These are phyloP conservation scores for Conops quadrifasciatus DNA, from an alignment of 2,888 invertebrate species.

Conservation along the genomic window DNA sequence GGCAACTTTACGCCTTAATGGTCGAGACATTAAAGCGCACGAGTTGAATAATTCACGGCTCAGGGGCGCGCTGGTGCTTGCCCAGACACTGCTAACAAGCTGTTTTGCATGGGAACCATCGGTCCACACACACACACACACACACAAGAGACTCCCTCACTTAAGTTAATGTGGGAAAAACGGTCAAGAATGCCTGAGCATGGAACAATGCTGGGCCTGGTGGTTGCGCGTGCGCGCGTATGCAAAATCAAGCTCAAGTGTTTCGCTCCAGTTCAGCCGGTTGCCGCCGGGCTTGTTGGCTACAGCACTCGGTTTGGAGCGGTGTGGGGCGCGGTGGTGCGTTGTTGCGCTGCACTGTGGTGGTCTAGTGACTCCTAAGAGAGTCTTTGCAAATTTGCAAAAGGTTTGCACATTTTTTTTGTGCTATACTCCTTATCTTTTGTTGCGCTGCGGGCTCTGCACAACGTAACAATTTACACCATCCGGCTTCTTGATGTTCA, in stretches of 20 bases:
- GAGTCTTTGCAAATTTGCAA: conserved; percentile 31
- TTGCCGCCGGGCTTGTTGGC: neutral
- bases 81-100: conserved; percentile 51
- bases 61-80: neutral
- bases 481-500: conserved; percentile 31
- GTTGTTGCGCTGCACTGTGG: too few relatives aligned
- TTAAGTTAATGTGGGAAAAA: conserved; percentile 59
- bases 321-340: too few relatives aligned
- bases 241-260: conserved; percentile 17
- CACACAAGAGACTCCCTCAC: conserved; percentile 18
- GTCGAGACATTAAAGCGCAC: conserved; percentile 31
- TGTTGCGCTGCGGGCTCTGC: conserved; percentile 43
- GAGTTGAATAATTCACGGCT: conserved; percentile 35
- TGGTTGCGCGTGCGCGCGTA: conserved; percentile 1
- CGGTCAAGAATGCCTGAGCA: conserved; percentile 56
- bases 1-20: conserved; percentile 22
- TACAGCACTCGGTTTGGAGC: too few relatives aligned
- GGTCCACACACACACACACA: conserved; percentile 25
- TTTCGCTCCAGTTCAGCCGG: neutral
- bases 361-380: neutral
- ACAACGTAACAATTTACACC: conserved; percentile 41
- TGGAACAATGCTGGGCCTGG: conserved; percentile 23
- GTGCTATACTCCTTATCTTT: conserved; percentile 29
- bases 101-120: conserved; percentile 58
- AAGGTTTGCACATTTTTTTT: conserved; percentile 49